Evolutionary conservation across 2,888 invertebrate species (phyloP).

Genomic region (Oxycera nigricornis): DNA sequence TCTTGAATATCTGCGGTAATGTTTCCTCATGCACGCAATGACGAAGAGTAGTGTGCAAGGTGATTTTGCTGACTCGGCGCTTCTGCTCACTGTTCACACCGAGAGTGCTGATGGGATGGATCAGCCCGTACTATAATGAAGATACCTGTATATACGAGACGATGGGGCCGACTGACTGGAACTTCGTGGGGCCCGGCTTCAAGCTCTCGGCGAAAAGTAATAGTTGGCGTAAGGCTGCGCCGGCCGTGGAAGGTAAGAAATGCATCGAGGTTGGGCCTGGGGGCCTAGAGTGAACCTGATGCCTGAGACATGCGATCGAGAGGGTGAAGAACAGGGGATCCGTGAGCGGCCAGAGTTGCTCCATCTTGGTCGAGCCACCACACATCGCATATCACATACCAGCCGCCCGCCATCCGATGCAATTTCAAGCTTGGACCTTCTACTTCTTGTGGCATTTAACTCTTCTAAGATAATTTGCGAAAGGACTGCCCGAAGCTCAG

Average conservation of each 20-base stretch:
- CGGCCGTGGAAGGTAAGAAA: constrained; percentile 7
- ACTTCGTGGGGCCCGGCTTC: not conserved
- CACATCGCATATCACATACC: too few relatives aligned
- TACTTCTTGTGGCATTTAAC: constrained; percentile 31
- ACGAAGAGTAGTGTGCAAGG: not conserved
- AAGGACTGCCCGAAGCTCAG: constrained; percentile 24
- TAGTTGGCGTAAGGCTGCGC: not conserved
- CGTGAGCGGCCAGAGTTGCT: constrained; percentile 8
- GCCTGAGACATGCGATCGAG: not conserved
- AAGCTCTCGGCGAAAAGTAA: constrained; percentile 8
- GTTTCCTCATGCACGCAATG: not conserved
- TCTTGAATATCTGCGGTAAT: not conserved
- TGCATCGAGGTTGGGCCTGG: not conserved
- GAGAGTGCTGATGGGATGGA: constrained; percentile 9
- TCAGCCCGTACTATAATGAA: not conserved
- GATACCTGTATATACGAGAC: not conserved
- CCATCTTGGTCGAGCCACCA: not conserved
- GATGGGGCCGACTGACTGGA: constrained; percentile 1
- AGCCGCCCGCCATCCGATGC: not conserved
- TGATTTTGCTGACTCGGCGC: not conserved
- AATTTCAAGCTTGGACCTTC: constrained; percentile 23
- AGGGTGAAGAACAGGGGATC: constrained; percentile 10
- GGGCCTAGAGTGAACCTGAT: not conserved
- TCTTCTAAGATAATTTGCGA: constrained; percentile 13
- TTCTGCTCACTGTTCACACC: not conserved